Evolutionary conservation across 2,797 vertebrate genomes (phyloP).

Genomic region (Cottoperca gobio): DNA sequence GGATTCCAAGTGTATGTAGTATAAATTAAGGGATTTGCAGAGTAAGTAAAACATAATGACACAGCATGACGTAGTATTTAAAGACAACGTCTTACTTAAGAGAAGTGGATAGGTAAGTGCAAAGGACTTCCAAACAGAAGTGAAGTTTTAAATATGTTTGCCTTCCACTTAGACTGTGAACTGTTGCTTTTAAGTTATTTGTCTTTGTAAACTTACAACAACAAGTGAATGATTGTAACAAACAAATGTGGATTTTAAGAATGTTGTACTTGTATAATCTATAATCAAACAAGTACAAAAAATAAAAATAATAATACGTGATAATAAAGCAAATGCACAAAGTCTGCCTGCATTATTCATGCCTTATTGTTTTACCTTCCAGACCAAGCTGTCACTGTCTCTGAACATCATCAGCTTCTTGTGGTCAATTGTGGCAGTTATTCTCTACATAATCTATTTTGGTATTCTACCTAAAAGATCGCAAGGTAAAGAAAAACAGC

Average conservation of each 20-base stretch:
- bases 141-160: not conserved
- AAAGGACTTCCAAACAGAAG: not conserved
- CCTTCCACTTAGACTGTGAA: not conserved
- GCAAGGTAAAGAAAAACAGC: constrained; percentile 21
- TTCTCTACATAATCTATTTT: rapidly evolving
- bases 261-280: not conserved
- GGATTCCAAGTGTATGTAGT: not conserved
- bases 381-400: constrained; percentile 82
- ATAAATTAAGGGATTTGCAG: not conserved
- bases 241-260: not conserved
- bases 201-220: not conserved
- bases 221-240: not conserved
- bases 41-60: not conserved
- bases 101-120: not conserved
- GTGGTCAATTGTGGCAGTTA: constrained; percentile 59
- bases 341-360: not conserved
- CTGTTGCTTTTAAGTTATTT: not conserved
- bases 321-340: not conserved
- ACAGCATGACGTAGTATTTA: not conserved
- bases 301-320: no score
- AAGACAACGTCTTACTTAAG: not conserved
- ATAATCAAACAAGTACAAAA: no score
- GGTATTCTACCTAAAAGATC: rapidly evolving
- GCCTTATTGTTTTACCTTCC: constrained; percentile 1
- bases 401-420: constrained; percentile 81